Conservation (phyloP, 2,888 invertebrate genomes). For the Harpalus rufipes region DNA sequence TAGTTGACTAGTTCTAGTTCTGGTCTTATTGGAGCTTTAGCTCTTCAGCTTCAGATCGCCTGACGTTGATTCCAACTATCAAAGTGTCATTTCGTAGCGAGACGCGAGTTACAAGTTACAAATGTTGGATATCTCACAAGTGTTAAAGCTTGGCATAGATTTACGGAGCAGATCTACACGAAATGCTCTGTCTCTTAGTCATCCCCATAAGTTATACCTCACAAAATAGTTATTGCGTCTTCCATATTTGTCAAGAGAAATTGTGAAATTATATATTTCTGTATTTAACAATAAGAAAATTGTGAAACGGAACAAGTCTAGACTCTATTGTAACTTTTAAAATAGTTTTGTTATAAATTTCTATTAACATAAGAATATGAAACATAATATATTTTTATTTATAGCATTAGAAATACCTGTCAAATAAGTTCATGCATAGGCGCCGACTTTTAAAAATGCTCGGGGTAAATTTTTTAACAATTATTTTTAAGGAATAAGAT, state of each 20-base stretch:
- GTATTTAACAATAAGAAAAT: too few species aligned
- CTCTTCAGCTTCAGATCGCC: neutral
- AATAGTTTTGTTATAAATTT: neutral
- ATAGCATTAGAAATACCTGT: too few species aligned
- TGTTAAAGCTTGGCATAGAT: conserved; percentile 16
- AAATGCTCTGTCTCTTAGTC: neutral
- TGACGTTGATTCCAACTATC: conserved; percentile 24
- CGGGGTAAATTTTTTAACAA: too few species aligned
- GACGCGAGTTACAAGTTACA: neutral
- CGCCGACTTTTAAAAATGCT: too few species aligned
- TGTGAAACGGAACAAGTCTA: too few species aligned
- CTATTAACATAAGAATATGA: neutral
- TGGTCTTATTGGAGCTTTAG: too few species aligned
- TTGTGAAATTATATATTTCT: neutral
- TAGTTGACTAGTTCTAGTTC: neutral
- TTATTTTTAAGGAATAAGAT: too few species aligned
- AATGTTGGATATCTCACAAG: conserved; percentile 16
- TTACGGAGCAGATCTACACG: conserved; percentile 8
- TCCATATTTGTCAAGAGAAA: conserved; percentile 28
- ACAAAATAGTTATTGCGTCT: conserved; percentile 1
- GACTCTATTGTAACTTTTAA: too few species aligned
- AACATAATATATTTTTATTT: too few species aligned
- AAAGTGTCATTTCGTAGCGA: conserved; percentile 24
- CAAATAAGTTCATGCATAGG: neutral
- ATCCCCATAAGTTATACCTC: conserved; percentile 2